These are phyloP conservation scores for Kryptolebias ocellatus DNA, from an alignment of 2,797 vertebrate genomes.

Conservation along the genomic window DNA sequence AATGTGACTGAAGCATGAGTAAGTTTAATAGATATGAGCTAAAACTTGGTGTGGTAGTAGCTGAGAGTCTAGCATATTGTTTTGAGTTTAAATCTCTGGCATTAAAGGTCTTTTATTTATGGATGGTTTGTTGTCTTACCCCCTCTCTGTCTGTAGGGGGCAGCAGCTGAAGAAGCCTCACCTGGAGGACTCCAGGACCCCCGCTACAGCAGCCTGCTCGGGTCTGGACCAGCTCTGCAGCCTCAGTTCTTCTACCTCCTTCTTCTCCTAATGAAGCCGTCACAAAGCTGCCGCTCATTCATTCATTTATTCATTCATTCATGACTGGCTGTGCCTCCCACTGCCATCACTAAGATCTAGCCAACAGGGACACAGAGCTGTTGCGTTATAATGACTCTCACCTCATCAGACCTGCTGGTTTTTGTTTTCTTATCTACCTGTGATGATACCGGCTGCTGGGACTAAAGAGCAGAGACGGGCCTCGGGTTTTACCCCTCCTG, in stretches of 20 bases:
- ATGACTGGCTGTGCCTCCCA: conserved; percentile 60
- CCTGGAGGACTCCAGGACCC: no score
- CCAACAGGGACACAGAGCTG: conserved; percentile 45
- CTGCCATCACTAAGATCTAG: conserved; percentile 49
- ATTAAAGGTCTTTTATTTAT: no score
- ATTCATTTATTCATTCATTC: conserved; percentile 66
- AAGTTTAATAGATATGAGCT: no score
- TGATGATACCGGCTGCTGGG: conserved; percentile 8
- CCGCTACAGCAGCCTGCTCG: no score
- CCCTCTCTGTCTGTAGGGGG: no score
- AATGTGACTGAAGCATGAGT: no score
- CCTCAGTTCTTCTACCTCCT: conserved; percentile 62
- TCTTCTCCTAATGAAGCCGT: conserved; percentile 77
- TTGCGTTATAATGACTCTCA: conserved; percentile 35
- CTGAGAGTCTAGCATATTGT: no score
- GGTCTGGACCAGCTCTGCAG: no score
- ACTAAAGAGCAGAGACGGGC: conserved; percentile 2
- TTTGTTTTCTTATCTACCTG: conserved; percentile 25
- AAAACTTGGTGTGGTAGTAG: no score
- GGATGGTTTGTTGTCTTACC: no score
- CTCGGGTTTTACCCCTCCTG: neutral
- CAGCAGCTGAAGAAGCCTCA: no score
- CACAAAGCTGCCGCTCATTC: conserved; percentile 72
- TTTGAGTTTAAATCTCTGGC: no score
- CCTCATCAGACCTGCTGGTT: neutral